Evolutionary conservation across 2,113 vertebrate species (phyloP).

Genomic region (Cranoglanis bouderius): DNA sequence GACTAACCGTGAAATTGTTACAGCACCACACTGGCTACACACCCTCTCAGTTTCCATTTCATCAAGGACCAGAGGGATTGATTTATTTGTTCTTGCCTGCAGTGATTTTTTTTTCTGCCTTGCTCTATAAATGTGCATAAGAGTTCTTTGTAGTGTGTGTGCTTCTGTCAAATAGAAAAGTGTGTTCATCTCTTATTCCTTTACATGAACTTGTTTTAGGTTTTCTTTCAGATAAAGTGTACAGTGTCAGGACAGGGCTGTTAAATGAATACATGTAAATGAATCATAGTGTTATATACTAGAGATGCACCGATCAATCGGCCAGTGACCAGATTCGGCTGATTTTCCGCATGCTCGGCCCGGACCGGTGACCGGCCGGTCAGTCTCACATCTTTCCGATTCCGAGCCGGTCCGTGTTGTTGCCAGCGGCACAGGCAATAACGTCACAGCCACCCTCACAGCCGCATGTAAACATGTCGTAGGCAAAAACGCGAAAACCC

Average conservation of each 20-base stretch:
- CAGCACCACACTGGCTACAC: neutral
- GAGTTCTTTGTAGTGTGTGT: neutral
- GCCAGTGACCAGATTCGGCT: no score
- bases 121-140: slow-evolving; percentile 10
- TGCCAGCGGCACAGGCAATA: no score
- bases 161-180: neutral
- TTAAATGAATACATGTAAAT: neutral
- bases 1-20: neutral
- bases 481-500: no score
- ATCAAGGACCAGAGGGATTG: neutral
- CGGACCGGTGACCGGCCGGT: no score
- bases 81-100: slow-evolving; percentile 37
- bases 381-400: no score
- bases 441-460: no score
- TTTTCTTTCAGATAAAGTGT: neutral
- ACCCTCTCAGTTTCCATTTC: neutral
- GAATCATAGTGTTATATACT: neutral
- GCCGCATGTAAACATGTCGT: no score
- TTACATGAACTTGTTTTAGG: neutral
- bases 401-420: no score
- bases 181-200: neutral
- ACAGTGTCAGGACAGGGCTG: neutral
- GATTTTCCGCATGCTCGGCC: no score
- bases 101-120: neutral
- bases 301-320: no score